These are phyloP conservation scores for Rhagoletis zephyria DNA, from an alignment of 1,140 invertebrate genomes.

Conservation along the genomic window DNA sequence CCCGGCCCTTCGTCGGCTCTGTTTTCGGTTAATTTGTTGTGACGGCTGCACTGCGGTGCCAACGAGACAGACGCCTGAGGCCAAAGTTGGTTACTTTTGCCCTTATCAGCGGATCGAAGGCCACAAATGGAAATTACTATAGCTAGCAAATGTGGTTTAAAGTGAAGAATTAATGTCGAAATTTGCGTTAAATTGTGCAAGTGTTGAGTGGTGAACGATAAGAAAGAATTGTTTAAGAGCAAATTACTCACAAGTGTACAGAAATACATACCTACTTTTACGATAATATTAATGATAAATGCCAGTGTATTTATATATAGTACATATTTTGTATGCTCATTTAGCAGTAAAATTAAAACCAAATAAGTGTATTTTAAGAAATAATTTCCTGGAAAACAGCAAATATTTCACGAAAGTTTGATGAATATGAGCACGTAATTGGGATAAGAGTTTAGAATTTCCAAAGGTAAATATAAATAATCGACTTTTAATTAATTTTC, in stretches of 20 bases:
- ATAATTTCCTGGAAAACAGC: neutral
- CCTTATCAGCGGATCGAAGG: neutral
- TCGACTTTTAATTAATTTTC: neutral
- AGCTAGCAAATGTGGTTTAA: neutral
- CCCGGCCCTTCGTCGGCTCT: neutral
- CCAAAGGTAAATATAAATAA: conserved; percentile 24
- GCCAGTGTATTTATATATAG: neutral
- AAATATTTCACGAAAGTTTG: neutral
- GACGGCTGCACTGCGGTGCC: neutral
- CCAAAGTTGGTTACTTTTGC: neutral
- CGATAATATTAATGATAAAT: neutral
- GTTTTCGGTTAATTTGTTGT: neutral
- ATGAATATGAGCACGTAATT: neutral
- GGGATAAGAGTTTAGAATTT: neutral
- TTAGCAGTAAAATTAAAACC: neutral
- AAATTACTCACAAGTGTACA: neutral
- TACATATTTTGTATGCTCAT: neutral
- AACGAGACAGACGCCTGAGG: neutral
- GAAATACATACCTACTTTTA: neutral
- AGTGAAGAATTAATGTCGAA: neutral
- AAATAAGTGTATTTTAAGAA: neutral
- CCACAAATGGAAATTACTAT: neutral
- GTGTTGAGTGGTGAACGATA: conserved; percentile 16
- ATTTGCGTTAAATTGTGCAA: conserved; percentile 4
- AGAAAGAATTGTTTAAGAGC: neutral